Conservation (phyloP, 2,888 invertebrate genomes). For the Lasioglossum oenotherae region DNA sequence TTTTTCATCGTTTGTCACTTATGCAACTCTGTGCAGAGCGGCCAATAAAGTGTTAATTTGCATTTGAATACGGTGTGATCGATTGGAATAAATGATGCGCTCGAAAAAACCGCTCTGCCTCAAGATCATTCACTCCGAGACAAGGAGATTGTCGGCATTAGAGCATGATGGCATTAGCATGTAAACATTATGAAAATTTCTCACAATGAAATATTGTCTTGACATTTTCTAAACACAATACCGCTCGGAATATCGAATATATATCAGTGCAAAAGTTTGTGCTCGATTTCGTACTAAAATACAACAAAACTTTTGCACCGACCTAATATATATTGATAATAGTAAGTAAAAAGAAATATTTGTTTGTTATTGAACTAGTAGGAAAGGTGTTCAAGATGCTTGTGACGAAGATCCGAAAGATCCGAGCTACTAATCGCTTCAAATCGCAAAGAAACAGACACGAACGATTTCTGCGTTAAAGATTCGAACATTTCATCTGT, state of each 20-base stretch:
- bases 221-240: background rate
- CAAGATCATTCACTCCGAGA: conserved; percentile 11
- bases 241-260: background rate
- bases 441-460: background rate
- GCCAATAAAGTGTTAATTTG: background rate
- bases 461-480: background rate
- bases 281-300: too few relatives aligned
- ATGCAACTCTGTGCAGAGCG: background rate
- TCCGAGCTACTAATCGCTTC: too few relatives aligned
- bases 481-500: too few relatives aligned
- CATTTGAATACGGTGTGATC: background rate
- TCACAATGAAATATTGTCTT: background rate
- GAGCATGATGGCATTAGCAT: background rate
- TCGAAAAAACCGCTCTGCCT: background rate
- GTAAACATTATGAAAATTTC: background rate
- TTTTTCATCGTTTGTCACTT: background rate
- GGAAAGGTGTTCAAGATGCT: too few relatives aligned
- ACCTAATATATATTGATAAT: too few relatives aligned
- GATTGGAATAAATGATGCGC: background rate
- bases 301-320: too few relatives aligned
- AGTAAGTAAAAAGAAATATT: too few relatives aligned
- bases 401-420: too few relatives aligned
- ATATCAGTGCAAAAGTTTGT: too few relatives aligned
- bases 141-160: conserved; percentile 7
- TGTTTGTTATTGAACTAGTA: too few relatives aligned